Percentiles rank a stretch among this genome's conserved stretches.
These are phyloP conservation scores for Sterna hirundo DNA, from an alignment of 2,113 vertebrate genomes.

Conservation along the genomic window DNA sequence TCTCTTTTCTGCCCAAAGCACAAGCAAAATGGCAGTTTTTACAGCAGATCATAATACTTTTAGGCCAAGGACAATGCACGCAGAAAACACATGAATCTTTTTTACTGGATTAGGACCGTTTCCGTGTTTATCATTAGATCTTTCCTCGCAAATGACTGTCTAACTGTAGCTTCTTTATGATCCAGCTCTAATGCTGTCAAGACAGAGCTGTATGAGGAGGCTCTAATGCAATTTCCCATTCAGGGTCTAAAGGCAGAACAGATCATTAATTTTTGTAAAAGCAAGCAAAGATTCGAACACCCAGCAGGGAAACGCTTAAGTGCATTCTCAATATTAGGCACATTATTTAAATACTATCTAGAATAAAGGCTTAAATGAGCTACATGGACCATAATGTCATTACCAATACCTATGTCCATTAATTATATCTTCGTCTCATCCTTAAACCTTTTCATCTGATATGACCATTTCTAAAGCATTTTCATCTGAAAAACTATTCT, in stretches of 20 bases:
- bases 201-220: background rate
- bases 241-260: background rate
- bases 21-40: background rate
- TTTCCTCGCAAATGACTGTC: background rate
- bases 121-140: background rate
- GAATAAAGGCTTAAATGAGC: background rate
- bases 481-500: background rate
- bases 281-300: background rate
- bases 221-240: background rate
- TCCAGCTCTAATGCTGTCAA: background rate
- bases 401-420: background rate
- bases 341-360: background rate
- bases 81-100: background rate
- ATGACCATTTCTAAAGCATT: background rate
- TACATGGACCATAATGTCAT: background rate
- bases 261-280: background rate
- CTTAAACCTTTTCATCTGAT: background rate
- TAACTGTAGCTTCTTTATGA: background rate
- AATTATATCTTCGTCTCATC: background rate
- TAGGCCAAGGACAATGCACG: background rate
- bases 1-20: background rate
- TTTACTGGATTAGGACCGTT: background rate
- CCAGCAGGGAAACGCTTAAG: background rate
- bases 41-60: background rate
- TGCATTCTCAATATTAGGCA: background rate